Base-by-base conservation (phyloP, 2,888 invertebrate genomes). In the Orchestes rusci region DNA sequence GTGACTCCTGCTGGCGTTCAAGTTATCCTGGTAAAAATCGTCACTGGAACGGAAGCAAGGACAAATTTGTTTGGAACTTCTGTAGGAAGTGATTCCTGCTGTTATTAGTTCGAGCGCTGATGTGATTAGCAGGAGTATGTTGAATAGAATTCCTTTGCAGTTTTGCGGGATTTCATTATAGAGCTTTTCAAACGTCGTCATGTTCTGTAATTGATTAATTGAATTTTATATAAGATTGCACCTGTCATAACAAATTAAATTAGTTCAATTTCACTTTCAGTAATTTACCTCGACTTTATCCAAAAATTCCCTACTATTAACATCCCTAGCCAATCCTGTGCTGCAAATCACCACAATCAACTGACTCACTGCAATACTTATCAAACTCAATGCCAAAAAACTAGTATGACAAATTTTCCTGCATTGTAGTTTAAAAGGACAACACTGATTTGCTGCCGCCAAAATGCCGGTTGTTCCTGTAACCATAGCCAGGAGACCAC, bases 401-500 rank as follows among this genome's bases (percentile, higher is more conserved):
- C 77, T 74, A 5, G 80, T 80, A 56, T 76, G 69, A 50, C 76
- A 68, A 65, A 77, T 60, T 70, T 73, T 60, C 70, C 75, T 68
- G 66, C 73, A 58, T 66, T 73, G 63, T 16, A 53, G 53, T 39
- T 62, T 63, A 16, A 67, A 53, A 1, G 66, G 67, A 46, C 68
- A 77, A 61, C 76, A 75, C 55, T 73, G 73, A 53, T 72, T 73
- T 54, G 77, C 73, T 35, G 75, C 73, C 50, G 80, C 79, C 5
- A 80, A 68, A 37, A 80, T 74, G 3, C 81, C 82, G 3, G 79
- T 69, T 1, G 71, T 69, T 1, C 81, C 81, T 1, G 80, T 74
- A 4, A 75, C 74, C 12, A 80, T 73, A 7, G 79, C 76, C 29
- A 78, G 69, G 49, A 77, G 74, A 15, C 82, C 81, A 33, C 80